Conservation (phyloP, 2,113 vertebrate species). For the Brachirus orientalis region DNA sequence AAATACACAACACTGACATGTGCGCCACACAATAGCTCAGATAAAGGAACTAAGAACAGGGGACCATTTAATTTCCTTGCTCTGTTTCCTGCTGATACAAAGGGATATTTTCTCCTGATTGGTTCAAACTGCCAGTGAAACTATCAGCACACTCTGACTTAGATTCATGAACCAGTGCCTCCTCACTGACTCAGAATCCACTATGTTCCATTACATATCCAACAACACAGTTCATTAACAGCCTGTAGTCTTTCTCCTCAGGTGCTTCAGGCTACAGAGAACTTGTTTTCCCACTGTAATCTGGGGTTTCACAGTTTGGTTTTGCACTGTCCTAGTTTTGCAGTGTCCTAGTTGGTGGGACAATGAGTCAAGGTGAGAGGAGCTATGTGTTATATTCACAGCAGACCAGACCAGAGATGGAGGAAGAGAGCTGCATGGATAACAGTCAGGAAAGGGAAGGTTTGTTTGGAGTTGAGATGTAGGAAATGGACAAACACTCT, state of each 20-base stretch:
- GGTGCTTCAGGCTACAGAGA: constrained; percentile 35
- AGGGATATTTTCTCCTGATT: constrained; percentile 66
- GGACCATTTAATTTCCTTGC: constrained; percentile 47
- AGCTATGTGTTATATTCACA: constrained; percentile 44
- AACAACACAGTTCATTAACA: constrained; percentile 33
- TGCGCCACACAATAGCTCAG: constrained; percentile 40
- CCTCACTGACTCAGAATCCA: constrained; percentile 40
- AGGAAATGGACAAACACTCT: constrained; percentile 14
- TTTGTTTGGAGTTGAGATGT: constrained; percentile 34
- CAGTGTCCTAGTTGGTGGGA: constrained; percentile 69
- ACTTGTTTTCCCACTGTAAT: constrained; percentile 1
- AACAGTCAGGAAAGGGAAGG: constrained; percentile 44
- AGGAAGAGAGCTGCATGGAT: constrained; percentile 8
- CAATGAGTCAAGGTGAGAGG: constrained; percentile 48
- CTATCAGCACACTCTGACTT: constrained; percentile 64
- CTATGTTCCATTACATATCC: not conserved
- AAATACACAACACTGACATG: constrained; percentile 43
- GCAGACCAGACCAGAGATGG: constrained; percentile 19
- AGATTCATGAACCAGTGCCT: constrained; percentile 48
- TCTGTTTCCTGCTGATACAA: constrained; percentile 67
- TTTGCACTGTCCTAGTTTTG: constrained; percentile 69
- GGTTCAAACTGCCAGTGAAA: constrained; percentile 60
- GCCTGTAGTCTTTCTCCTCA: constrained; percentile 34
- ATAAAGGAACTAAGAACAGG: constrained; percentile 40
- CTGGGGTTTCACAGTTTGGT: constrained; percentile 56